A percentile compares a stretch with the other conserved stretches of the same genome.
phyloP scores from a whole-genome alignment of 2,888 invertebrate genomes.

The Augiades crinisus region DNA sequence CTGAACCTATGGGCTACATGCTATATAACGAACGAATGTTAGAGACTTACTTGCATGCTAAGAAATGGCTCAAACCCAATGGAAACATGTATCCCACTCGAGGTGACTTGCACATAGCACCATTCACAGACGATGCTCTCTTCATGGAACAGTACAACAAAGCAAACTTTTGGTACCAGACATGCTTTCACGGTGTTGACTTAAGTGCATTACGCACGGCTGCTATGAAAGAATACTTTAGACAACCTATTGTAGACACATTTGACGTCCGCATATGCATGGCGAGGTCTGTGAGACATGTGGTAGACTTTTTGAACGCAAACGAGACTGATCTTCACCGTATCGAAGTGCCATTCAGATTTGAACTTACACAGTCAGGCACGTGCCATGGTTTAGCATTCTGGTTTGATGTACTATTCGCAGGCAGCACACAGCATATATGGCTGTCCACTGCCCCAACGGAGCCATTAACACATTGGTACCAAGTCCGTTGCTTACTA shows the following conservation, averaged over 20 bases:
- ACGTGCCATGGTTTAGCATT: conserved; percentile 98
- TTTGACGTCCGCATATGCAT: conserved; percentile 99
- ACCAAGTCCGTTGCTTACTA: conserved; percentile 97
- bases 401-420: conserved; percentile 99
- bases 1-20: conserved; percentile 99
- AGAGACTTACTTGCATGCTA: conserved; percentile 98
- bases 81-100: conserved; percentile 99
- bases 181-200: conserved; percentile 98
- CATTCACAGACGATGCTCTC: conserved; percentile 98
- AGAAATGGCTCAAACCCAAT: conserved; percentile 96
- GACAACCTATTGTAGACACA: conserved; percentile 98
- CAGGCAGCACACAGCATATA: conserved; percentile 93
- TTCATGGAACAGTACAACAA: conserved; percentile 99
- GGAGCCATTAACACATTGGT: conserved; percentile 99
- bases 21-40: conserved; percentile 99
- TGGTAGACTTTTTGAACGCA: conserved; percentile 96
- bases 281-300: conserved; percentile 95
- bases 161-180: conserved; percentile 99
- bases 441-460: conserved; percentile 99
- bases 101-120: conserved; percentile 98
- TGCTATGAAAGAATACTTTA: conserved; percentile 98
- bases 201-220: conserved; percentile 94
- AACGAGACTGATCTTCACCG: conserved; percentile 96
- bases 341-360: conserved; percentile 97
- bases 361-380: conserved; percentile 94